Conservation (phyloP, 2,113 vertebrate species). For the Taxidea taxus region DNA sequence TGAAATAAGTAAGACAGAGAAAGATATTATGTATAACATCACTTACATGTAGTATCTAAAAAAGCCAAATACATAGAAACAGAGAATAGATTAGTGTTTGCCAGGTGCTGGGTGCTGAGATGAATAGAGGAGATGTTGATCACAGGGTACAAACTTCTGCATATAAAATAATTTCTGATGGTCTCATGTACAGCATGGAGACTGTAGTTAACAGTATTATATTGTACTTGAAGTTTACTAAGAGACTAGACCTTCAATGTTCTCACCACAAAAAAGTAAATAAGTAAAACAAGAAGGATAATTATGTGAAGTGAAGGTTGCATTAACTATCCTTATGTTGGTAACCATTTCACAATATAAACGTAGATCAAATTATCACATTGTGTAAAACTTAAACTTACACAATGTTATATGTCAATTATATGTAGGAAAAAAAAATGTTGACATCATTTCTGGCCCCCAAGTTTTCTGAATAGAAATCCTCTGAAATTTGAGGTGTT, state of each 20-base stretch:
- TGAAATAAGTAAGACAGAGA: background rate
- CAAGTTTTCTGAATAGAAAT: background rate
- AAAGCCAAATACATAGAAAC: background rate
- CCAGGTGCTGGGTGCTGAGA: background rate
- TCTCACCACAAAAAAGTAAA: background rate
- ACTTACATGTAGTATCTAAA: background rate
- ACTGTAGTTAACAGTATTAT: background rate
- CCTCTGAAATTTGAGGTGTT: background rate
- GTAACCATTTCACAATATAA: background rate
- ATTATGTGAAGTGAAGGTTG: background rate
- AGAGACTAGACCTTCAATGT: background rate
- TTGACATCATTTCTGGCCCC: background rate
- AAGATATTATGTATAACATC: background rate
- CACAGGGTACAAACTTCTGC: background rate
- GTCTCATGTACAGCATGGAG: background rate
- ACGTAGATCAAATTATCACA: background rate
- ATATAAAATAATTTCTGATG: background rate
- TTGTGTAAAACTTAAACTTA: background rate
- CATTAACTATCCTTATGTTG: background rate
- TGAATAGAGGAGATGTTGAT: background rate
- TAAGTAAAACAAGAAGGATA: background rate
- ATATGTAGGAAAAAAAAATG: background rate
- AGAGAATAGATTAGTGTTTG: background rate
- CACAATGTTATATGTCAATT: background rate
- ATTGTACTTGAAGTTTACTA: background rate